These are phyloP conservation scores for Scomberomorus guttatus DNA, from an alignment of 2,797 vertebrate species.

Conservation along the genomic window DNA sequence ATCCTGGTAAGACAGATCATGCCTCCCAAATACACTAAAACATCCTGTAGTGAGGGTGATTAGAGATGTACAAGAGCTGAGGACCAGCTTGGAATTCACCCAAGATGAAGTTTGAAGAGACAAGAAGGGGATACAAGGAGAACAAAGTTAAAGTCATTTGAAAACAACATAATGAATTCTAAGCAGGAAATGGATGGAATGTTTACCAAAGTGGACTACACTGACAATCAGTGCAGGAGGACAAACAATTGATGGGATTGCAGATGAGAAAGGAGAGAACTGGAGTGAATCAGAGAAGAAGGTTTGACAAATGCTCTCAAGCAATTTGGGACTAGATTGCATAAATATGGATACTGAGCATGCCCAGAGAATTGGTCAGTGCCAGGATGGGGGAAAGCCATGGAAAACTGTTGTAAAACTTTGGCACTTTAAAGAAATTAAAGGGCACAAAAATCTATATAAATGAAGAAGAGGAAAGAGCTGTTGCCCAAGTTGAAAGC, in stretches of 20 bases:
- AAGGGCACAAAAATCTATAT: slow-evolving; percentile 22
- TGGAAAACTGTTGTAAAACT: no score
- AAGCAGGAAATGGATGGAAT: background rate
- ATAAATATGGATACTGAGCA: no score
- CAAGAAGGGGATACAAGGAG: background rate
- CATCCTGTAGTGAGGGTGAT: slow-evolving; percentile 1
- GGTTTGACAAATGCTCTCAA: no score
- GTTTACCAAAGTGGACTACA: slow-evolving; percentile 18
- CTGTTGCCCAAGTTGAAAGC: slow-evolving; percentile 29
- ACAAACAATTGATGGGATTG: slow-evolving; percentile 15
- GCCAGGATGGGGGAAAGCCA: no score
- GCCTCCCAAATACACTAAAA: no score
- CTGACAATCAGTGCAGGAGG: slow-evolving; percentile 10
- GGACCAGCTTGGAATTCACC: no score
- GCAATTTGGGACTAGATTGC: no score
- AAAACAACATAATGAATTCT: background rate
- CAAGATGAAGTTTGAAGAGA: background rate
- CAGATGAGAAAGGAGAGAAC: background rate
- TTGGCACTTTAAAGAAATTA: slow-evolving; percentile 11
- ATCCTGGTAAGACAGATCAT: slow-evolving; percentile 1
- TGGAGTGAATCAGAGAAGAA: slow-evolving; percentile 13
- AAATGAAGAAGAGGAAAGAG: slow-evolving; percentile 28
- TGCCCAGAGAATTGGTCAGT: no score
- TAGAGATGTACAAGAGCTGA: slow-evolving; percentile 28
- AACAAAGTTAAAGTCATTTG: slow-evolving; percentile 28